Conservation (phyloP, 2,888 invertebrate species). For the Folsomia candida region DNA sequence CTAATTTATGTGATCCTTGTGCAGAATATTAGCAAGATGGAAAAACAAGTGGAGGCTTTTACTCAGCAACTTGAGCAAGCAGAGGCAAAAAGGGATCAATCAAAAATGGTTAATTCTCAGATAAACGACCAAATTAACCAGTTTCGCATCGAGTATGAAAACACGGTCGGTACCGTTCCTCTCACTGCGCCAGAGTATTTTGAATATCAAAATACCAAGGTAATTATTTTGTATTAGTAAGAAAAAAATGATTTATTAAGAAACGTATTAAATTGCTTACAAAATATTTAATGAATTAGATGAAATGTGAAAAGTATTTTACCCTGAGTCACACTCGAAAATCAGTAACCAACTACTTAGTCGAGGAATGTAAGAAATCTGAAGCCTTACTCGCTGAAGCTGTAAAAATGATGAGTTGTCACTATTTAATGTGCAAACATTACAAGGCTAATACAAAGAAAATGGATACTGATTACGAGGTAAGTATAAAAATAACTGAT, state of each 20-base stretch:
- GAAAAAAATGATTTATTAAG: background rate
- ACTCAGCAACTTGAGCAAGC: background rate
- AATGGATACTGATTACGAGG: constrained; percentile 26
- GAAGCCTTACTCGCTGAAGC: constrained; percentile 14
- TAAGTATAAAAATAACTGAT: constrained; percentile 14
- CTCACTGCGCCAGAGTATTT: constrained; percentile 17
- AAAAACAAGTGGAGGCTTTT: background rate
- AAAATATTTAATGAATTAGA: too few relatives aligned
- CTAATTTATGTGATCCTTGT: too few relatives aligned
- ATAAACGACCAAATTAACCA: background rate
- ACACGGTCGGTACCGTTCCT: background rate
- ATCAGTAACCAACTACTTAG: background rate
- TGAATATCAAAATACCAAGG: constrained; percentile 21
- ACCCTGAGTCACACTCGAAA: background rate
- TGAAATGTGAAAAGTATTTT: background rate
- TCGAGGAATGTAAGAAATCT: constrained; percentile 11
- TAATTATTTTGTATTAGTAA: too few relatives aligned
- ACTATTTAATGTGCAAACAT: constrained; percentile 23
- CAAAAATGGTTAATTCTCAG: background rate
- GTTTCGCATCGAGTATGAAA: background rate
- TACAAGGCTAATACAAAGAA: constrained; percentile 20
- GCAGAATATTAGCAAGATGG: background rate
- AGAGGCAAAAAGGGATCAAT: background rate
- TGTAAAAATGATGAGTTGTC: constrained; percentile 18
- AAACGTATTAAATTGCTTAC: background rate